Base-by-base conservation (phyloP, 2,113 vertebrate species). In the Mormyrus iriodes region DNA sequence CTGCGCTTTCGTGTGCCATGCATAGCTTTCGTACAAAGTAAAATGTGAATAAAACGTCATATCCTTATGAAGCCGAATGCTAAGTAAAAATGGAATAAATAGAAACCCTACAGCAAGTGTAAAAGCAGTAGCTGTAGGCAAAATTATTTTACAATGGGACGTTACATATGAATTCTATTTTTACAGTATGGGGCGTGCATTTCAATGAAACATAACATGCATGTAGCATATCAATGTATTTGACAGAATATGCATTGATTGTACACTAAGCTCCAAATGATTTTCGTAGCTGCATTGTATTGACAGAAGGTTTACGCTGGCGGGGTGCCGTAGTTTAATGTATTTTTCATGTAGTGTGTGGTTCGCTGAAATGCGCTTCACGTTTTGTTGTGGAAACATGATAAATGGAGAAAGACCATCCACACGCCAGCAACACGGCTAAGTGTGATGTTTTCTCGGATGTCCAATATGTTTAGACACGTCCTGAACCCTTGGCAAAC, bases 331-430 rank as follows among this genome's bases (percentile, higher is more conserved):
- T 46, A 4, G 27, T 46, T 84, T 84, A 39, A 4, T 51, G n/a
- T 53, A 55, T 39, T 55, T 51, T 55, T 46, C 31, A 73, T 82
- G 73, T 83, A 27, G 39, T 17, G 4, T 88, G 88, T n/a, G 88
- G 73, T 88, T 52, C 19, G 48, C 49, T 42, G 73, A 88, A 53
- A 88, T 35, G 58, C 24, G 58, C 87, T 48, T 69, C 3, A 5
- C 21, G 73, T 88, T 88, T 88, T 88, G 73, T 53, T 86, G 82
- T 76, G 88, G 69, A 51, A 76, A 88, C 49, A 88, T 53, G 88
- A 82, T 82, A 82, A 51, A 76, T 87, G 53, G 31, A 17, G 10
- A 58, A 39, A 52, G 15, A 88, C 51, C 24, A 27, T 21, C 73
- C 39, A n/a, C 73, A 55, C 31, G 46, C 88, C 49, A 49, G 31